Evolutionary conservation across 2,797 vertebrate genomes (phyloP), one percentile per base, ranked within the genome.

Genomic region (Acipenser ruthenus): DNA sequence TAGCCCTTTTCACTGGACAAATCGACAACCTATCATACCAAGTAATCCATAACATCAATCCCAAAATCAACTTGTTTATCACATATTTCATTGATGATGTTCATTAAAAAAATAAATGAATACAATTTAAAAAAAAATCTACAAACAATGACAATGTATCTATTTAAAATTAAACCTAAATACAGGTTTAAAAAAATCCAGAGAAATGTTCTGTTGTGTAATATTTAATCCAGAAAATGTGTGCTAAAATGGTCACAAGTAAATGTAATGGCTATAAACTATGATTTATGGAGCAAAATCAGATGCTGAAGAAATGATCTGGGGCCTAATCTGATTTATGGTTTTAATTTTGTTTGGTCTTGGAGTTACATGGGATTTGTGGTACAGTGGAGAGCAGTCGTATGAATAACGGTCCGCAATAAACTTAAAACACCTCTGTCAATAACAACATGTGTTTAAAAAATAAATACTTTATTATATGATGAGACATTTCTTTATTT

Each of bases 251-350:
- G 69, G 63, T 67, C 58, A 78, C 84, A 75, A 70, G 72, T 83
- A 83, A 37, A 87, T 74, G 67, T 73, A 79, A 74, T 75, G 75
- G 70, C 72, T 69, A 75, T 68, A 72, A 68, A 77, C 72, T 75
- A 69, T 85, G 80, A 86, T 88, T 85, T 86, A 87, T 86, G 77
- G 80, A 80, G 68, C 69, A 70, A 63, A 70, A 70, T 69, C 69
- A 68, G 66, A 69, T 50, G 23, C 56, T 51, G 64, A 77, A 66
- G 67, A 76, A 75, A 76, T 75, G 80, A 79, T 72, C 70, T 82
- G 80, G 78, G 53, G 73, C 70, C 71, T 83, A 79, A 84, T 77
- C 86, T 92, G 86, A 89, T 89, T 90, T 85, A 89, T 87, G 82
- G 79, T 78, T 85, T 83, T 80, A 86, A 83, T 89, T 88, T 88